Conservation (phyloP, 2,113 vertebrate species). For the Hypomesus transpacificus region DNA sequence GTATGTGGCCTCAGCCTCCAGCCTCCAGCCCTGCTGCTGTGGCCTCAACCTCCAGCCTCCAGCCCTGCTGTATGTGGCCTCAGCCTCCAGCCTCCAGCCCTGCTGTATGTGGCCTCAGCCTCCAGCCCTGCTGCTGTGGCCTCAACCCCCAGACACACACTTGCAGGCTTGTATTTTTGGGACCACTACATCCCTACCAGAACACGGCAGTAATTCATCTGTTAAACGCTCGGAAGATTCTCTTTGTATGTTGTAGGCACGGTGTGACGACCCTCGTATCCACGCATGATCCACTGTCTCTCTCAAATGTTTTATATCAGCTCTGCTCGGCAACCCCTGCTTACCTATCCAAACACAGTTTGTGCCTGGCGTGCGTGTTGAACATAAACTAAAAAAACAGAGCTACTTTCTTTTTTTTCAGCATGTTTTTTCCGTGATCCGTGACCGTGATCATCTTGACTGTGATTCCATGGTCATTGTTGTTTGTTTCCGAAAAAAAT, state of each 20-base stretch:
- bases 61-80: no score
- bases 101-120: not conserved
- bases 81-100: no score
- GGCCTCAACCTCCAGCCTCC: conserved; percentile 16
- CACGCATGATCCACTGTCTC: conserved; percentile 41
- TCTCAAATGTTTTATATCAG: conserved; percentile 30
- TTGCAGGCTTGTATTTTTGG: conserved; percentile 51
- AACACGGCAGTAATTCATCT: conserved; percentile 63
- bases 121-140: conserved; percentile 31
- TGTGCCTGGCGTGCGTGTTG: no score
- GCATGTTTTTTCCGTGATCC: conserved; percentile 36
- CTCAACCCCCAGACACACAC: conserved; percentile 43
- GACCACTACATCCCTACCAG: no score
- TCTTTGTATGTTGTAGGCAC: conserved; percentile 52
- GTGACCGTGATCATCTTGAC: conserved; percentile 15
- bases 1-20: conserved; percentile 39
- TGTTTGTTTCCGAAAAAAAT: not conserved
- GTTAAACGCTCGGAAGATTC: conserved; percentile 64
- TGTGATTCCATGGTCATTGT: no score
- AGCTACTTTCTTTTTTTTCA: conserved; percentile 39
- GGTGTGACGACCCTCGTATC: conserved; percentile 62
- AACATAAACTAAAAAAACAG: no score
- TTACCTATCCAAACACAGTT: no score
- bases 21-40: not conserved
- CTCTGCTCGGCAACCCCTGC: no score